phyloP scores from a whole-genome alignment of 2,888 invertebrate species.

The Eilema griseolum region DNA sequence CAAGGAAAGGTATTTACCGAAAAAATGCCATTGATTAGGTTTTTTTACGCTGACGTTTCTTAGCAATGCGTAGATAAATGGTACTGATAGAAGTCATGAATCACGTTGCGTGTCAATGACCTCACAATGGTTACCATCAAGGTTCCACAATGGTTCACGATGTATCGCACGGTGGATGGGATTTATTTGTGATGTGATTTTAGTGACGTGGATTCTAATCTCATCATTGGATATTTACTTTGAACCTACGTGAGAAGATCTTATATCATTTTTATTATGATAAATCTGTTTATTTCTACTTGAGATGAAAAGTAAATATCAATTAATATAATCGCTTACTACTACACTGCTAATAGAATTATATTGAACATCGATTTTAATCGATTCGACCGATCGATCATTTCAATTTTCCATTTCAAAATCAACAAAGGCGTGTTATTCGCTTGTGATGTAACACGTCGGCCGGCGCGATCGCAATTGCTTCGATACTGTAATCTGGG shows the following conservation, averaged over 20 bases:
- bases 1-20: constrained; percentile 64
- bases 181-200: constrained; percentile 30
- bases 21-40: constrained; percentile 73
- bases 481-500: constrained; percentile 38
- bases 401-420: constrained; percentile 39
- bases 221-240: constrained; percentile 17
- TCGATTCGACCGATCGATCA: neutral
- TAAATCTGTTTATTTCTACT: neutral
- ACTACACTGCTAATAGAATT: neutral
- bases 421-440: constrained; percentile 37
- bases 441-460: constrained; percentile 32
- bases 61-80: constrained; percentile 61
- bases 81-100: constrained; percentile 60
- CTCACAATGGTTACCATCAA: constrained; percentile 27
- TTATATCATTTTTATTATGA: neutral
- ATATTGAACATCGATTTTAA: neutral
- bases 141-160: constrained; percentile 36
- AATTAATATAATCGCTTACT: neutral
- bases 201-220: constrained; percentile 11
- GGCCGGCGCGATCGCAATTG: constrained; percentile 31
- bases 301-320: constrained; percentile 8
- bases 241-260: constrained; percentile 7
- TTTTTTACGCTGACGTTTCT: constrained; percentile 57
- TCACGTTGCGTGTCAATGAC: constrained; percentile 57
- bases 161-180: constrained; percentile 24